Percentiles rank a stretch among this genome's conserved stretches.
These are phyloP conservation scores for Falcunculus frontatus DNA, from an alignment of 2,113 vertebrate species.

Conservation along the genomic window DNA sequence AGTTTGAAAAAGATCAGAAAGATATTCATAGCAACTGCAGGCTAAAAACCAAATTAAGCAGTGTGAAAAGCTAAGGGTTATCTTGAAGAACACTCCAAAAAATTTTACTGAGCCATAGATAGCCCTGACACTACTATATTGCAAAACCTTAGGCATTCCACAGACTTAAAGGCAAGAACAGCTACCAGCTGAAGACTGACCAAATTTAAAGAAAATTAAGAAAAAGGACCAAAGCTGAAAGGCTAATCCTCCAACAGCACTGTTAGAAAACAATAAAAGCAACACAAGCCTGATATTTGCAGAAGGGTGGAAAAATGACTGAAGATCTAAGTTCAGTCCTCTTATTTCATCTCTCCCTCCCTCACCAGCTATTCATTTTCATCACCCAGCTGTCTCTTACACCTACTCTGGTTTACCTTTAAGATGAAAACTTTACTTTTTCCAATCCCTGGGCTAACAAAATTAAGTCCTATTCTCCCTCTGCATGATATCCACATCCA, in stretches of 20 bases:
- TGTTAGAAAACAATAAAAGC: background rate
- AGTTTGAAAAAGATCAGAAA: background rate
- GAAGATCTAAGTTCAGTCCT: background rate
- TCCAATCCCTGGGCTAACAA: background rate
- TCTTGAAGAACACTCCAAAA: background rate
- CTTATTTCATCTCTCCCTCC: background rate
- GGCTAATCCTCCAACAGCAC: background rate
- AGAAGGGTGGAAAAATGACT: background rate
- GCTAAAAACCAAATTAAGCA: background rate
- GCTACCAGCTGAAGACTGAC: background rate
- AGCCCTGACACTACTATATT: background rate
- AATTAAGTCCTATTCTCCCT: background rate
- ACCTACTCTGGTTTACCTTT: background rate
- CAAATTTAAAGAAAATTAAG: background rate
- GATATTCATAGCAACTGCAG: background rate
- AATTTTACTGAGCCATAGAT: background rate
- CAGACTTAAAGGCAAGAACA: background rate
- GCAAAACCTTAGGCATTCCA: background rate
- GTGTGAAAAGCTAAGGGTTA: background rate
- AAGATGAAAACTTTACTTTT: background rate
- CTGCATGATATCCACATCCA: background rate
- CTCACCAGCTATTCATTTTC: background rate
- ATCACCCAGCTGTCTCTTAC: background rate
- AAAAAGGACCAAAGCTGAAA: background rate
- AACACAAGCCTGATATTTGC: background rate